A percentile compares a stretch with the other conserved stretches of the same genome.
Evolutionary conservation across 2,888 invertebrate species (phyloP).

Genomic region (Diplolepis rosae): DNA sequence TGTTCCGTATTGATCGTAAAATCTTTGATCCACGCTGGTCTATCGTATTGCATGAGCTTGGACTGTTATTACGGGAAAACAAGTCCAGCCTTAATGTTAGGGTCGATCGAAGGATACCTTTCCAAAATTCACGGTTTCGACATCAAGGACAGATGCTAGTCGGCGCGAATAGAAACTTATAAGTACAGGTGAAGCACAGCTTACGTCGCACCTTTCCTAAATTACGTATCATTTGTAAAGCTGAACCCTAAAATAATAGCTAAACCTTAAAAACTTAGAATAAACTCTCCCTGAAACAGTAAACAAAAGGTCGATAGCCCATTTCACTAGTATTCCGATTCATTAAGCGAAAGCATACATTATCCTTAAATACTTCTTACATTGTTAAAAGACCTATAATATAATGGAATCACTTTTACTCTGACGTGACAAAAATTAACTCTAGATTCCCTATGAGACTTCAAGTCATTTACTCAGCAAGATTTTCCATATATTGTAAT

Average conservation of each 20-base stretch:
- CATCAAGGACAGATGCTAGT: slow-evolving; percentile 45
- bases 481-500: too few relatives aligned
- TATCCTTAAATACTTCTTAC: too few relatives aligned
- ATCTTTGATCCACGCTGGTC: not conserved
- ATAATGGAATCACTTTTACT: too few relatives aligned
- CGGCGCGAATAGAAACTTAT: slow-evolving; percentile 1
- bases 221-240: slow-evolving; percentile 16
- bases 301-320: too few relatives aligned
- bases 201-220: slow-evolving; percentile 2
- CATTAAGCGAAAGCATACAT: too few relatives aligned
- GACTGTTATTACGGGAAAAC: slow-evolving; percentile 64
- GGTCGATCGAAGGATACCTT: slow-evolving; percentile 50
- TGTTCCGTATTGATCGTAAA: not conserved
- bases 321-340: too few relatives aligned
- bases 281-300: too few relatives aligned
- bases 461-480: too few relatives aligned
- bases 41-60: slow-evolving; percentile 9
- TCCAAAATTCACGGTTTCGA: slow-evolving; percentile 47
- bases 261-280: too few relatives aligned
- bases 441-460: too few relatives aligned
- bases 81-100: slow-evolving; percentile 61
- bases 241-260: not conserved
- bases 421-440: too few relatives aligned
- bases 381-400: too few relatives aligned
- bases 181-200: slow-evolving; percentile 8